A percentile compares a stretch with the other conserved stretches of the same genome.
Conservation (phyloP, 2,888 invertebrate genomes). For the Allygus modestus region DNA sequence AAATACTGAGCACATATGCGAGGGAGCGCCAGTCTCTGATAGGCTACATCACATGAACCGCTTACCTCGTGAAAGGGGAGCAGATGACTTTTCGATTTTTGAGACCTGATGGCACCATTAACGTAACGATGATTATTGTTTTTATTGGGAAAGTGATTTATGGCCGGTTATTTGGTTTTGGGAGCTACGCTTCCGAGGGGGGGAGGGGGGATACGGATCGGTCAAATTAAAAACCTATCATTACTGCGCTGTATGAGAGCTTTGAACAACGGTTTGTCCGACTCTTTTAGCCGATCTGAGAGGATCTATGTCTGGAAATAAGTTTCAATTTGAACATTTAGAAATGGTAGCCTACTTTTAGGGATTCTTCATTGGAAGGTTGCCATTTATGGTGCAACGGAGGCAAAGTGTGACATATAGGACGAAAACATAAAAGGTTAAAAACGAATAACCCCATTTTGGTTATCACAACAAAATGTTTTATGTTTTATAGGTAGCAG, state of each 20-base stretch:
- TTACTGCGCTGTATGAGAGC: background rate
- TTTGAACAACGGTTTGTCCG: background rate
- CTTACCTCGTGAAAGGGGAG: slow-evolving; percentile 6
- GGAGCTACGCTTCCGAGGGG: background rate
- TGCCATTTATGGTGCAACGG: no score
- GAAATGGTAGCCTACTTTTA: no score
- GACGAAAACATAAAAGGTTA: no score
- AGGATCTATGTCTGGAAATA: no score
- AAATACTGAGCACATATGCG: no score
- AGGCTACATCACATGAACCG: background rate
- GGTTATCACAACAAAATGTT: no score
- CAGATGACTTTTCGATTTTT: slow-evolving; percentile 47
- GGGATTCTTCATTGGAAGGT: no score
- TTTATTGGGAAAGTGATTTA: slow-evolving; percentile 48
- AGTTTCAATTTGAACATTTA: no score
- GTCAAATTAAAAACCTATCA: slow-evolving; percentile 47
- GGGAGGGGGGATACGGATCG: slow-evolving; percentile 9
- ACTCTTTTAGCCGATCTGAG: background rate
- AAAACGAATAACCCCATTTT: no score
- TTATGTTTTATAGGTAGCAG: no score
- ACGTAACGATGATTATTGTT: slow-evolving; percentile 53
- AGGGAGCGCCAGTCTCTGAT: no score
- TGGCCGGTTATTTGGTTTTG: slow-evolving; percentile 32
- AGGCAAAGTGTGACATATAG: no score
- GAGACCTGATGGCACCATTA: slow-evolving; percentile 39